Evolutionary conservation across 2,888 invertebrate genomes (phyloP).

Genomic region (Colletes collaris): DNA sequence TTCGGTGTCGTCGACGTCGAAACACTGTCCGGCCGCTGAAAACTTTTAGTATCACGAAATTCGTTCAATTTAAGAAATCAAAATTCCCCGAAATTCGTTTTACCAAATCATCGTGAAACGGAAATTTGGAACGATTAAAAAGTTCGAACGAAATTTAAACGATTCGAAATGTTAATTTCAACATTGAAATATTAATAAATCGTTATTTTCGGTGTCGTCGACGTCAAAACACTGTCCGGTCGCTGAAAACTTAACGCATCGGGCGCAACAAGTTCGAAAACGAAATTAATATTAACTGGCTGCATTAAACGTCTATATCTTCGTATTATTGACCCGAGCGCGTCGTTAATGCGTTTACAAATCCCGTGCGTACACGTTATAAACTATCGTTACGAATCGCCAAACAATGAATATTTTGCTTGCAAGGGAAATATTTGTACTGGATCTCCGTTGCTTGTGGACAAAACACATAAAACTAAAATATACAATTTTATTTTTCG

Average conservation of each 20-base stretch:
- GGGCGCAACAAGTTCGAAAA: conserved; percentile 30
- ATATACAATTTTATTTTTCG: conserved; percentile 1
- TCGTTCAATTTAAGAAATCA: no score
- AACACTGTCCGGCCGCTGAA: no score
- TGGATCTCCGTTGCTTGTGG: background rate
- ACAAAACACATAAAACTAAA: background rate
- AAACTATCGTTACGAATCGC: conserved; percentile 16
- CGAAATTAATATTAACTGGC: conserved; percentile 16
- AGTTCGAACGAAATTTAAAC: no score
- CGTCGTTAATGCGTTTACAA: conserved; percentile 1
- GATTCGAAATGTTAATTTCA: no score
- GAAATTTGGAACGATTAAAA: no score
- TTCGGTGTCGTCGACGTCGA: no score
- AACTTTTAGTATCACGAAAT: no score
- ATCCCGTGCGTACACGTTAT: conserved; percentile 14
- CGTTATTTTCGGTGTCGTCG: background rate
- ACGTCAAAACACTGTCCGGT: background rate
- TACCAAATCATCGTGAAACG: no score
- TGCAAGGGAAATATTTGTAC: conserved; percentile 29
- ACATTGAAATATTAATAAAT: no score
- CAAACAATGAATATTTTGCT: conserved; percentile 32
- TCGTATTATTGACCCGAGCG: conserved; percentile 5
- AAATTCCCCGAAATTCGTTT: no score
- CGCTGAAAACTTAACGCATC: background rate
- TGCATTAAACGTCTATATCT: conserved; percentile 13